Percentiles rank a stretch among this genome's conserved stretches.
Conservation (phyloP, 2,797 vertebrate genomes). For the Notoglanidium macrostoma region DNA sequence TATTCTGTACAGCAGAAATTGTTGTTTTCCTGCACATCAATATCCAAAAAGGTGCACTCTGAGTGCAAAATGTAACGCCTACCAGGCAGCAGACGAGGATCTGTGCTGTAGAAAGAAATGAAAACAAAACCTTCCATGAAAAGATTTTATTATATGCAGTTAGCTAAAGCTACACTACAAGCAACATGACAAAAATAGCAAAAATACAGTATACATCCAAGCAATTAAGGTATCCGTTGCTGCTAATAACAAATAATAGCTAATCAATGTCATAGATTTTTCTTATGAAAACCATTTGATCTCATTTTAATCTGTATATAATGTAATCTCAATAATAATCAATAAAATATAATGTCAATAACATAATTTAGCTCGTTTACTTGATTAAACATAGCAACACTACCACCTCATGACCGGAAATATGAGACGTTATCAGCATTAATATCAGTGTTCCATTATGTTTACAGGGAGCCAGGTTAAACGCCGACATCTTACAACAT, state of each 20-base stretch:
- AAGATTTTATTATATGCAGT: neutral
- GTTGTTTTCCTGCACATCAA: neutral
- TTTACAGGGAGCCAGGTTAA: neutral
- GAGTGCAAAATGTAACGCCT: neutral
- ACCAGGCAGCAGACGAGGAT: neutral
- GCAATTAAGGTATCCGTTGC: neutral
- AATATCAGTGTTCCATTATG: neutral
- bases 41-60: neutral
- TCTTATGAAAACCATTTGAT: too few species aligned
- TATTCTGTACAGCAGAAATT: slow-evolving; percentile 14
- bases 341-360: neutral
- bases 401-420: too few species aligned
- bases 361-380: neutral
- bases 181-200: neutral
- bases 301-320: neutral
- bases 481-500: neutral
- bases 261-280: neutral
- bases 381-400: neutral
- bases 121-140: neutral
- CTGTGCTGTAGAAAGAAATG: neutral
- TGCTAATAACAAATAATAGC: neutral
- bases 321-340: neutral
- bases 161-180: neutral
- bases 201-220: neutral
- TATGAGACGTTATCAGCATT: neutral